Base-by-base conservation (phyloP, 2,797 vertebrate species). In the Hypotaenidia philippensis region DNA sequence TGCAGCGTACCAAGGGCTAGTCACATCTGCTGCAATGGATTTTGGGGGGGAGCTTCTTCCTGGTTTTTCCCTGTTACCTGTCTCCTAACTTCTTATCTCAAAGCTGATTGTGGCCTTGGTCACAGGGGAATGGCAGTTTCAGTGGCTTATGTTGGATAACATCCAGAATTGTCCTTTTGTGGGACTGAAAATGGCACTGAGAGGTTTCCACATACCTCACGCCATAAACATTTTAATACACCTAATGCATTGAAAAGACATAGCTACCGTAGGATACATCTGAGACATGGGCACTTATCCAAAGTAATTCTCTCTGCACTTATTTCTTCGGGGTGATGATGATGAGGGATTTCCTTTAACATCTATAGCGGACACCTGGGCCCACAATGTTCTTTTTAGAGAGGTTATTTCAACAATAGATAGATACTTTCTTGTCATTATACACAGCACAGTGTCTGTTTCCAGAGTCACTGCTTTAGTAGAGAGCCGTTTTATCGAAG, bases 361-460 rank as follows among this genome's bases (percentile, higher is more conserved):
- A 47, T 68, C 87, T 34, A 7, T 6, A 87, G 57, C 91, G 68
- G 64, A 83, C 82, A 87, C 49, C 68, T 80, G 45, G n/a, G 17
- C 55, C 47, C 71, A 34, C 32, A 64, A 25, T 69, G 79, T 71
- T 88, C 83, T 76, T 52, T 83, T 83, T 71, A 68, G 65, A 78
- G 86, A 89, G 88, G 82, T 85, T 92, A 83, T 83, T 95, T 71
- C 68, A 83, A 84, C 65, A 80, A 64, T 11, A 80, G 50, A 40
- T 41, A 69, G 64, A 27, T 94, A 59, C 91, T 93, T 95, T 92
- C 53, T 78, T 69, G 74, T 91, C 78, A 56, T 90, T 87, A 44
- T 65, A 64, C 17, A 12, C 25, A 61, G 61, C 36, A 34, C 34
- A 56, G 21, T 75, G 52, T 60, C 75, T 91, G 19, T 83, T 93